Conservation (phyloP, 2,888 invertebrate species). For the Limnephilus lunatus region DNA sequence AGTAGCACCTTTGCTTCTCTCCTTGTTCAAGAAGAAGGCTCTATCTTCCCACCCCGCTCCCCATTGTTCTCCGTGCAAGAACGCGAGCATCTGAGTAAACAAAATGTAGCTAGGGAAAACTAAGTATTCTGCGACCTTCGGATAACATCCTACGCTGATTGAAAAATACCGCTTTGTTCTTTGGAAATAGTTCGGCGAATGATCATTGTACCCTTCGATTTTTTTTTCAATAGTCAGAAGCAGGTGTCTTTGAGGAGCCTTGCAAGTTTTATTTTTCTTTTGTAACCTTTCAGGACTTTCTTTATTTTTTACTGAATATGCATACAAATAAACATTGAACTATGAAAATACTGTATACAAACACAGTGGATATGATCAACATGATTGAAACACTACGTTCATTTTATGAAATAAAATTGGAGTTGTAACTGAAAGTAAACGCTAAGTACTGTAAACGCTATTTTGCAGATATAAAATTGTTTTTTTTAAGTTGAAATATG, state of each 20-base stretch:
- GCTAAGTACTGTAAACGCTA: no score
- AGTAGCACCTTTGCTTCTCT: constrained; percentile 31
- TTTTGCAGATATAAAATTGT: no score
- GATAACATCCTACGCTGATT: neutral
- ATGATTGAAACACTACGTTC: no score
- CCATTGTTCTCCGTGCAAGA: constrained; percentile 24
- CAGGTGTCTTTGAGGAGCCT: neutral
- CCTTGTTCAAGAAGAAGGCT: neutral
- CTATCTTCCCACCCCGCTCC: neutral
- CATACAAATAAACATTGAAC: neutral
- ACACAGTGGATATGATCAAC: neutral
- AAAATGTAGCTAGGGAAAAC: neutral
- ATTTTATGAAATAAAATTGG: no score
- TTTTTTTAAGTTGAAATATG: no score
- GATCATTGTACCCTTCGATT: neutral
- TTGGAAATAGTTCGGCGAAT: neutral
- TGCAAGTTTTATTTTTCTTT: neutral
- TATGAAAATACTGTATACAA: neutral
- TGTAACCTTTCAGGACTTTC: neutral
- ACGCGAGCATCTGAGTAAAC: neutral
- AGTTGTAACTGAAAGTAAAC: no score
- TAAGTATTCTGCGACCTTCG: neutral
- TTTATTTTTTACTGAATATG: no score
- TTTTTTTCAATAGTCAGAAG: neutral
- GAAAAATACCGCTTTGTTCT: neutral